Evolutionary conservation across 2,113 vertebrate species (phyloP).

Genomic region (Ailurus styani): DNA sequence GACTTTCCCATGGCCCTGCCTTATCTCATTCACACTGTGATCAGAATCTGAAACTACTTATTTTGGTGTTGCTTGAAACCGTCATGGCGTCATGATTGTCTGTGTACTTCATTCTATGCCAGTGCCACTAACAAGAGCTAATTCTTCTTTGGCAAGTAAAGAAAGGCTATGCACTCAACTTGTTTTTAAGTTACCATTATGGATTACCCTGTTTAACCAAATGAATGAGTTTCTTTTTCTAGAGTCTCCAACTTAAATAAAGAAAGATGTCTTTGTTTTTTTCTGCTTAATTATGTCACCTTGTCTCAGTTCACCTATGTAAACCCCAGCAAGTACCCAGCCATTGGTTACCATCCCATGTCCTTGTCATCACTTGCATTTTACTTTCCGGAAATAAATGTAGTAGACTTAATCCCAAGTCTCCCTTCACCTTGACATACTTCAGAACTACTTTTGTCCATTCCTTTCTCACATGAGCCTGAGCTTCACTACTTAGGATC

Average conservation of each 20-base stretch:
- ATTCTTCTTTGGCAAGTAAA: constrained; percentile 53
- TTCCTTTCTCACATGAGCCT: background rate
- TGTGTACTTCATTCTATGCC: constrained; percentile 54
- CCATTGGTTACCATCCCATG: rapidly evolving
- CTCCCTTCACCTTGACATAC: background rate
- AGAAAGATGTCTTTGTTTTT: background rate
- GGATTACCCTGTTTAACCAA: constrained; percentile 52
- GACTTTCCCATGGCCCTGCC: background rate
- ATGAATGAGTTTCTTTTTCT: background rate
- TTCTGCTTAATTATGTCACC: background rate
- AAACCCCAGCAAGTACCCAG: background rate
- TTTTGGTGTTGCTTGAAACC: constrained; percentile 21
- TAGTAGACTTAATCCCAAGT: background rate
- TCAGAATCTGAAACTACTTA: background rate
- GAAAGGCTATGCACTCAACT: constrained; percentile 38
- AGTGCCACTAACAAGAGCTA: background rate
- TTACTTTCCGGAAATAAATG: background rate
- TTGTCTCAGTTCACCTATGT: background rate
- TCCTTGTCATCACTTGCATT: too few relatives aligned
- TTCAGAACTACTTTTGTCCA: background rate
- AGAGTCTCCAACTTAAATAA: background rate
- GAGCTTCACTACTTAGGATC: background rate
- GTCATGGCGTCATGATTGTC: constrained; percentile 53
- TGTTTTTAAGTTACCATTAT: constrained; percentile 55
- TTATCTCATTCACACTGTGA: background rate